Conservation (phyloP, 2,888 invertebrate species). For the Pollenia griseotomentosa region DNA sequence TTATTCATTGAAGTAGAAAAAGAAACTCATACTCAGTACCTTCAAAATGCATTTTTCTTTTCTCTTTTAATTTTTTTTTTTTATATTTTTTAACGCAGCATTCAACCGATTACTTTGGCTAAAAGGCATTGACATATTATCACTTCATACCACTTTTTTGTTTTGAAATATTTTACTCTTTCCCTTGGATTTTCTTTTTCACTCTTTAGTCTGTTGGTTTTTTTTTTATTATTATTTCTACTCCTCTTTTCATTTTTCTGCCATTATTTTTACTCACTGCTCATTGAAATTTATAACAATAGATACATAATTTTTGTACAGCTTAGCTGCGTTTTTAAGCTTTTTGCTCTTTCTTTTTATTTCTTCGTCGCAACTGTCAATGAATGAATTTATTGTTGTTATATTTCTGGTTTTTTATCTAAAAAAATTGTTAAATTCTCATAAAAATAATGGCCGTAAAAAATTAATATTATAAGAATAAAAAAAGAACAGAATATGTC, state of each 20-base stretch:
- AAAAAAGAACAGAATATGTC: constrained; percentile 5
- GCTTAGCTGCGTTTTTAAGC: constrained; percentile 34
- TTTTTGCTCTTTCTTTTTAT: constrained; percentile 16
- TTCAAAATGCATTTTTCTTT: constrained; percentile 52
- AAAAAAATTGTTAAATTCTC: constrained; percentile 13
- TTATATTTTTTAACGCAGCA: constrained; percentile 39
- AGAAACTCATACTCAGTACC: constrained; percentile 22
- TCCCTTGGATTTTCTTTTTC: neutral
- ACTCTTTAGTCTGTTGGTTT: constrained; percentile 18
- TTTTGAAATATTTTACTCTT: constrained; percentile 25
- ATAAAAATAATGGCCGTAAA: neutral
- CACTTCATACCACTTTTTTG: constrained; percentile 39
- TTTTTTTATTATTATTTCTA: constrained; percentile 19
- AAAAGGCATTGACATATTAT: constrained; percentile 72
- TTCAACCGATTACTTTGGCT: constrained; percentile 58
- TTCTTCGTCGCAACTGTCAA: constrained; percentile 40
- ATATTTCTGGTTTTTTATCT: constrained; percentile 17
- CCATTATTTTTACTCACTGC: constrained; percentile 26
- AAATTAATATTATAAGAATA: neutral
- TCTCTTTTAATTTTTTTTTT: constrained; percentile 1
- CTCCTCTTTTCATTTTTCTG: constrained; percentile 28
- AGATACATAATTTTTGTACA: constrained; percentile 65
- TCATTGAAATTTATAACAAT: constrained; percentile 65
- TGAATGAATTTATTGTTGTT: constrained; percentile 48
- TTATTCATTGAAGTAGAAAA: constrained; percentile 67